Conservation (phyloP, 2,113 vertebrate species). For the human (Homo sapiens) region DNA sequence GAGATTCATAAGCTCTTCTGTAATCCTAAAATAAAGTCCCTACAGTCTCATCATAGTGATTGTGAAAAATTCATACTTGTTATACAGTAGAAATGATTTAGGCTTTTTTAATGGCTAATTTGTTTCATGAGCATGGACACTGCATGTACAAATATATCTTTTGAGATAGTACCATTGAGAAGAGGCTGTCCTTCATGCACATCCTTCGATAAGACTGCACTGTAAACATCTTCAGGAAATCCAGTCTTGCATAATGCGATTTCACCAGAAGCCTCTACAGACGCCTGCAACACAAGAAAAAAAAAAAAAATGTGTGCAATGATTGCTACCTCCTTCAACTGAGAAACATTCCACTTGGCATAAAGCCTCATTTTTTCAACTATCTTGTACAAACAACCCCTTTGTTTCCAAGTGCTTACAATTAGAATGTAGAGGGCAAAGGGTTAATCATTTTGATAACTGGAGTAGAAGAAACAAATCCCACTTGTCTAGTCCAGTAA, state of each 20-base stretch:
- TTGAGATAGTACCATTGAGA: conserved; percentile 90
- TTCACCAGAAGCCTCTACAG: conserved; percentile 91
- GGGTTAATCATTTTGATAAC: conserved; percentile 95
- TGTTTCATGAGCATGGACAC: neutral
- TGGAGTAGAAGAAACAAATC: conserved; percentile 90
- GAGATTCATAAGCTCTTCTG: conserved; percentile 32
- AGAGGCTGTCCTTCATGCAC: conserved; percentile 92
- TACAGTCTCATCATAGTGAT: conserved; percentile 55
- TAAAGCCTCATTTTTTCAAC: conserved; percentile 74
- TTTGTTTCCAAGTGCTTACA: conserved; percentile 90
- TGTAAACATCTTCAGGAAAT: conserved; percentile 96
- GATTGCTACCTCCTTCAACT: conserved; percentile 70
- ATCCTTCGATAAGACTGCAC: conserved; percentile 89
- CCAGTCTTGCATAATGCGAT: conserved; percentile 92
- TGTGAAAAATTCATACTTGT: conserved; percentile 54
- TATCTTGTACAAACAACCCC: conserved; percentile 86
- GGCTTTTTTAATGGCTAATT: conserved; percentile 17
- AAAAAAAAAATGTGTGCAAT: conserved; percentile 76
- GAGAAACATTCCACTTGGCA: conserved; percentile 83
- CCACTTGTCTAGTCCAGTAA: conserved; percentile 92
- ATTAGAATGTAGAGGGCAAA: conserved; percentile 91
- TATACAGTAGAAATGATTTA: conserved; percentile 25
- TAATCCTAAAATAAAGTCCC: conserved; percentile 59
- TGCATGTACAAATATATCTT: conserved; percentile 13
- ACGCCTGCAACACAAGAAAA: conserved; percentile 88